Base-by-base conservation (phyloP, 2,797 vertebrate genomes). In the Erpetoichthys calabaricus region DNA sequence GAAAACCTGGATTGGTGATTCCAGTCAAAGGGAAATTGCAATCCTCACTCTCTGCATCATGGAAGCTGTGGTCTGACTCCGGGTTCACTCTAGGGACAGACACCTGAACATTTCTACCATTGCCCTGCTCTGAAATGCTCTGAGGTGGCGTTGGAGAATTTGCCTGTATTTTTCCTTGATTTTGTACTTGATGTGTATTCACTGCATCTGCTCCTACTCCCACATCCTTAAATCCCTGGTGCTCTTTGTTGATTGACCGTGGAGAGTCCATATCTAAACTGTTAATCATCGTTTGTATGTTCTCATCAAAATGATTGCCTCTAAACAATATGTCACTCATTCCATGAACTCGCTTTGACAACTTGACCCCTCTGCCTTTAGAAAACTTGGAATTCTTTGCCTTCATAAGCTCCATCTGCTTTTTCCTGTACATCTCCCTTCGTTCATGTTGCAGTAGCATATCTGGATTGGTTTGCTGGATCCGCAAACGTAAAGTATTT, bases 401-500 rank as follows among this genome's bases (percentile, higher is more conserved):
- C 56, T 79, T 65, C 10, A 71, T 58, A 56, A 71, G 44, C 4
- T 62, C 59, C 1, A 59, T 47, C 59, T 65, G 71, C 5, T 63
- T 70, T 68, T 65, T 83, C 51, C 80, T 73, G 45, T 63, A 71
- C 25, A 67, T 67, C 53, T 81, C 79, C 53, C 65, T 68, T 59
- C 75, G 88, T 67, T 94, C 84, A 6, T 77, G 81, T 4, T 59
- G 63, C 56, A 72, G 64, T 45, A 72, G 65, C 57, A 72, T 70
- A 5, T 59, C 64, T 0, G 82, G 74, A 56, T 84, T 81, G 45
- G 79, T 74, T 54, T 74, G 75, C 72, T 88, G 83, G 58, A 92
- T 66, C 54, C 90, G 86, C 9, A 96, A 76, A 57, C 78, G 72
- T 59, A 91, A 76, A 0, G 92, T 89, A 58, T 87, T 89, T 25